Percentiles rank a stretch among this genome's conserved stretches.
phyloP scores from a whole-genome alignment of 2,888 invertebrate species.

The Tuberolachnus salignus region DNA sequence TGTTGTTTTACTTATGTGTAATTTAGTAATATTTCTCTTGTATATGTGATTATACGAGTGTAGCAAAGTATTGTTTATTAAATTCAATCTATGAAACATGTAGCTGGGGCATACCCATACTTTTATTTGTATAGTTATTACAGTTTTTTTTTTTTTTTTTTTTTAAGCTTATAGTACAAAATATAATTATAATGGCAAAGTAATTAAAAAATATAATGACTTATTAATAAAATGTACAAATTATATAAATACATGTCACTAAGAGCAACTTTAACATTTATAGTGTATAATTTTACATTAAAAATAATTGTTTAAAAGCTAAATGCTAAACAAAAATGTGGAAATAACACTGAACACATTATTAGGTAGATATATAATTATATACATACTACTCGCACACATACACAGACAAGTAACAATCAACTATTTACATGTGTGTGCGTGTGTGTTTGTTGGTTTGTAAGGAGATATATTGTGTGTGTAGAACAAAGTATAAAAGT shows the following conservation, averaged over 20 bases:
- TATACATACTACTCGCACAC: neutral
- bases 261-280: conserved; percentile 9
- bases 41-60: neutral
- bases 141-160: neutral
- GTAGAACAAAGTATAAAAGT: conserved; percentile 34
- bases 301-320: neutral
- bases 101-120: neutral
- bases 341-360: conserved; percentile 44
- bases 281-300: conserved; percentile 12
- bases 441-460: neutral
- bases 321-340: conserved; percentile 36
- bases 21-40: no score
- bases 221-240: conserved; percentile 40
- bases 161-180: conserved; percentile 38
- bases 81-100: neutral
- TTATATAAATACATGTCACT: conserved; percentile 28
- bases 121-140: conserved; percentile 25
- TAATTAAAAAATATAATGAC: conserved; percentile 14
- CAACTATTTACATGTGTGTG: neutral
- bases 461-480: neutral
- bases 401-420: neutral
- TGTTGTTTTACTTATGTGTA: no score
- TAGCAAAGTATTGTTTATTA: neutral
- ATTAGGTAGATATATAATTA: conserved; percentile 29
- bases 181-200: conserved; percentile 16